phyloP scores from a whole-genome alignment of 1,140 invertebrate species.

The Leptinotarsa undecemlineata region DNA sequence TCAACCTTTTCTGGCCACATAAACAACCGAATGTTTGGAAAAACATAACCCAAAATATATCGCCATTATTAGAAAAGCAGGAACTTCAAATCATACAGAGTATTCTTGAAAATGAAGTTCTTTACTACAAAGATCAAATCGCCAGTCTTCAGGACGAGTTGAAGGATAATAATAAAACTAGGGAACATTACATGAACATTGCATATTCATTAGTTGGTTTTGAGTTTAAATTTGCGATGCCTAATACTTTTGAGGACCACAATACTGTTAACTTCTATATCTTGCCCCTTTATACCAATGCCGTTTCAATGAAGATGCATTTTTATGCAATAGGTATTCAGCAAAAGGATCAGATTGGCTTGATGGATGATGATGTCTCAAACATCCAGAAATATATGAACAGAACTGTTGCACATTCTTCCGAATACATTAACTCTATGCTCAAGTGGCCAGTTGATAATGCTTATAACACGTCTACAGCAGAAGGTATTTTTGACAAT shows the following conservation, averaged over 20 bases:
- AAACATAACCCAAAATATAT: neutral
- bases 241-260: neutral
- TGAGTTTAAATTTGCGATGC: neutral
- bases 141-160: neutral
- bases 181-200: constrained; percentile 2
- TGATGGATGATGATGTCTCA: neutral
- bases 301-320: constrained; percentile 1
- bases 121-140: neutral
- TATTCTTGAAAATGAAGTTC: neutral
- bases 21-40: neutral
- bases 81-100: neutral
- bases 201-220: neutral
- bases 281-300: neutral
- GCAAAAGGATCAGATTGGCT: neutral
- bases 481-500: neutral
- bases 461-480: neutral
- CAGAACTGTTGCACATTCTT: neutral
- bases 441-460: neutral
- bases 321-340: neutral
- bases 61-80: neutral
- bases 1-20: neutral
- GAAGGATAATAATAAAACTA: neutral
- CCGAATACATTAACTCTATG: neutral
- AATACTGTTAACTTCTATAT: neutral
- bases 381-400: neutral